A percentile compares a stretch with the other conserved stretches of the same genome.
Evolutionary conservation across 1,140 invertebrate species (phyloP).

Genomic region (Leptonema lineaticorne): DNA sequence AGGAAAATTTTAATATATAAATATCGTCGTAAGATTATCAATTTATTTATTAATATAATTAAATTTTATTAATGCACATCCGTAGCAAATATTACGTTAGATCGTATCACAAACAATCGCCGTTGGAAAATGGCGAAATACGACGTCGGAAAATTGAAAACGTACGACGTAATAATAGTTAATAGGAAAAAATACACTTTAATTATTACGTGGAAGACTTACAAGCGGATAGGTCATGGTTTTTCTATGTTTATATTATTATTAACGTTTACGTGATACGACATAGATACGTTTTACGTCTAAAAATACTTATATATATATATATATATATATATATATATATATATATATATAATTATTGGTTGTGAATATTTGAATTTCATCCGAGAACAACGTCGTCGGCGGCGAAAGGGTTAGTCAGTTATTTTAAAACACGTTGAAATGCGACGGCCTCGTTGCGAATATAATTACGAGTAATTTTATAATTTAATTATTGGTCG

Average conservation of each 20-base stretch:
- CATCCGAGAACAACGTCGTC: too few relatives aligned
- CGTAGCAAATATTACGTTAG: too few relatives aligned
- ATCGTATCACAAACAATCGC: too few relatives aligned
- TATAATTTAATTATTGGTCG: too few relatives aligned
- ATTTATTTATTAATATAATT: too few relatives aligned
- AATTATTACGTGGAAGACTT: background rate
- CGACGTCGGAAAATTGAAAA: background rate
- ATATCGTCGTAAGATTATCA: too few relatives aligned
- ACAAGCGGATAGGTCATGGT: constrained; percentile 13
- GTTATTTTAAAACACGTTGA: too few relatives aligned
- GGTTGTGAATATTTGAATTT: background rate
- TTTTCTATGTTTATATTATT: background rate
- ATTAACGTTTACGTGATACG: background rate
- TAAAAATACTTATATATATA: background rate
- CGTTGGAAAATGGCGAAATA: background rate
- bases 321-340: background rate
- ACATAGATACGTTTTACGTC: background rate
- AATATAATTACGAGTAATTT: too few relatives aligned
- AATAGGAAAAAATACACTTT: background rate
- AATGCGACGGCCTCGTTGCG: too few relatives aligned
- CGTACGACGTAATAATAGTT: background rate
- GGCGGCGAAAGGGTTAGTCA: too few relatives aligned
- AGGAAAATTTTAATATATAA: too few relatives aligned
- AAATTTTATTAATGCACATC: too few relatives aligned
- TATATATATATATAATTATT: background rate